A percentile compares a stretch with the other conserved stretches of the same genome.
phyloP scores from a whole-genome alignment of 2,888 invertebrate species.

The Acheta domesticus region DNA sequence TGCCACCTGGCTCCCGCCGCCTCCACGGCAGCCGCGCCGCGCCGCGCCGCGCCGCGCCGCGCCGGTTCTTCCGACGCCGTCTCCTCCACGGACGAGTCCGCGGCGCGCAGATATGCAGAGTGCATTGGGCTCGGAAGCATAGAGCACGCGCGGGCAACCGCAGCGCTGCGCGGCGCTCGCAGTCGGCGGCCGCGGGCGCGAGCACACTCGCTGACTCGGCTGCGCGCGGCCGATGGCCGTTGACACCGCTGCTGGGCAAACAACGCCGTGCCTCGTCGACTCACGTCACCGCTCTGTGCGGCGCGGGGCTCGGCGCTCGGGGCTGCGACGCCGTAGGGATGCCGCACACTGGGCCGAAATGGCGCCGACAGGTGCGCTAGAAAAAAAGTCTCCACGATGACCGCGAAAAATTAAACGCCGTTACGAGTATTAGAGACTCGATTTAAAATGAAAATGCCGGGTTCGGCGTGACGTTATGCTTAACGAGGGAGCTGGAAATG shows the following conservation, averaged over 20 bases:
- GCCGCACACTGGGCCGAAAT: no score
- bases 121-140: no score
- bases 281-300: neutral
- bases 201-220: neutral
- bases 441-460: no score
- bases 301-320: neutral
- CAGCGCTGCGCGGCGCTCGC: no score
- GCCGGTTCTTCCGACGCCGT: neutral
- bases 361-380: no score
- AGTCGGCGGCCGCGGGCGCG: neutral
- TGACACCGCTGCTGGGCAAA: neutral
- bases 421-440: no score
- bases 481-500: no score
- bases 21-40: neutral
- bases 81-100: neutral
- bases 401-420: no score
- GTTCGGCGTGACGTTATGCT: no score
- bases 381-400: no score
- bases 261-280: conserved; percentile 1
- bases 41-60: neutral
- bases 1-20: neutral
- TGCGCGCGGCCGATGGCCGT: neutral
- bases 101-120: neutral
- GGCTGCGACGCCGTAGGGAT: no score
- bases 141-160: no score